Conservation (phyloP, 2,113 vertebrate species). For the Dasyprocta punctata region DNA sequence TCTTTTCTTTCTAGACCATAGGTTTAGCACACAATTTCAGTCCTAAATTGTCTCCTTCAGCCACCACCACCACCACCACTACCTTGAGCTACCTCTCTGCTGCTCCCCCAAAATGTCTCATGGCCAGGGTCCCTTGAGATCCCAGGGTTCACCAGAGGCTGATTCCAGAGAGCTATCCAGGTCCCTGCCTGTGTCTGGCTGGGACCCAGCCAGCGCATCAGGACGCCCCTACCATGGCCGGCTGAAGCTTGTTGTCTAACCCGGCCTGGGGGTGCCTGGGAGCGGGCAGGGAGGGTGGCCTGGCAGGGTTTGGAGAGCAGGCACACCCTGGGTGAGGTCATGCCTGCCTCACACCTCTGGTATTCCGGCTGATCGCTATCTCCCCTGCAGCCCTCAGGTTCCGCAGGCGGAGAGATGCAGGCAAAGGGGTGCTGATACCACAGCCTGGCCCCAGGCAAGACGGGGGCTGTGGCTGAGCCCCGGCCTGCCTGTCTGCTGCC, state of each 20-base stretch:
- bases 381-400: conserved; percentile 65
- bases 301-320: conserved; percentile 58
- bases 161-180: background rate
- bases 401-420: conserved; percentile 23
- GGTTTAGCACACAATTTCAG: background rate
- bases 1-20: background rate
- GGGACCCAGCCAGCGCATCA: background rate
- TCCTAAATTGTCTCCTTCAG: background rate
- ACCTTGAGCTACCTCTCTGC: background rate
- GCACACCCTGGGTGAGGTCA: conserved; percentile 83
- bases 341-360: conserved; percentile 81
- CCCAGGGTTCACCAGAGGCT: background rate
- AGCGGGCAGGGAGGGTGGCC: conserved; percentile 62
- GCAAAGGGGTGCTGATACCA: conserved; percentile 56
- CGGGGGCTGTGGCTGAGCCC: conserved; percentile 31
- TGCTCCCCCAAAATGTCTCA: background rate
- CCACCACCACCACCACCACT: background rate
- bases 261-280: conserved; percentile 29
- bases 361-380: conserved; percentile 78
- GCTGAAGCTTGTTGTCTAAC: conserved; percentile 72
- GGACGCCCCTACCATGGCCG: conserved; percentile 60
- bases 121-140: background rate
- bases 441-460: conserved; percentile 45
- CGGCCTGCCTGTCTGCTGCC: conserved; percentile 7
- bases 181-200: conserved; percentile 16